Evolutionary conservation across 2,797 vertebrate genomes (phyloP).

Genomic region (Amblyopsis hoosieri): DNA sequence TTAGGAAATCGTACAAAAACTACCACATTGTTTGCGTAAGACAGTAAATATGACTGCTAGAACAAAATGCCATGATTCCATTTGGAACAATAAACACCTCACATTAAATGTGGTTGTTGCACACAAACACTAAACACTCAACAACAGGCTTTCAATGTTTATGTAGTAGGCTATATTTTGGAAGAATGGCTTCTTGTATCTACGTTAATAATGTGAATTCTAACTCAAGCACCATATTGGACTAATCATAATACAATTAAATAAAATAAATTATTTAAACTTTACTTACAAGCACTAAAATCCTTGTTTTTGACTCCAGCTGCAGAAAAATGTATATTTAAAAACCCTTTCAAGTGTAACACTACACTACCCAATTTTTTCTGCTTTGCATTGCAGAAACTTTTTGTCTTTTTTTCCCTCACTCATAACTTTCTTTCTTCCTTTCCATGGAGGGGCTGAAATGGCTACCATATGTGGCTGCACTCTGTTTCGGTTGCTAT

Average conservation of each 20-base stretch:
- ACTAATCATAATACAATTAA: no score
- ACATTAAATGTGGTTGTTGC: neutral
- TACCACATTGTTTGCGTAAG: slow-evolving; percentile 27
- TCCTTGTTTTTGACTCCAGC: slow-evolving; percentile 17
- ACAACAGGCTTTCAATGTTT: neutral
- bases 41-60: slow-evolving; percentile 9
- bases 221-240: no score
- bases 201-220: no score
- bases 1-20: slow-evolving; percentile 39
- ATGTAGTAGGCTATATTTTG: no score
- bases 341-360: slow-evolving; percentile 70
- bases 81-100: slow-evolving; percentile 7
- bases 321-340: slow-evolving; percentile 59
- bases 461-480: slow-evolving; percentile 96
- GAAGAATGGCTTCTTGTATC: no score
- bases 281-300: slow-evolving; percentile 21
- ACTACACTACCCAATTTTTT: slow-evolving; percentile 77
- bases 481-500: slow-evolving; percentile 84
- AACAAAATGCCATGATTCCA: slow-evolving; percentile 25
- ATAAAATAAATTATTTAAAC: neutral
- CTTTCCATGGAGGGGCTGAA: slow-evolving; percentile 78
- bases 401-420: slow-evolving; percentile 86
- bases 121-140: neutral
- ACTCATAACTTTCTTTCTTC: slow-evolving; percentile 88
- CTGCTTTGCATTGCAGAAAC: slow-evolving; percentile 94